Evolutionary conservation across 2,888 invertebrate species (phyloP).

Genomic region (Lepidonotus clava): DNA sequence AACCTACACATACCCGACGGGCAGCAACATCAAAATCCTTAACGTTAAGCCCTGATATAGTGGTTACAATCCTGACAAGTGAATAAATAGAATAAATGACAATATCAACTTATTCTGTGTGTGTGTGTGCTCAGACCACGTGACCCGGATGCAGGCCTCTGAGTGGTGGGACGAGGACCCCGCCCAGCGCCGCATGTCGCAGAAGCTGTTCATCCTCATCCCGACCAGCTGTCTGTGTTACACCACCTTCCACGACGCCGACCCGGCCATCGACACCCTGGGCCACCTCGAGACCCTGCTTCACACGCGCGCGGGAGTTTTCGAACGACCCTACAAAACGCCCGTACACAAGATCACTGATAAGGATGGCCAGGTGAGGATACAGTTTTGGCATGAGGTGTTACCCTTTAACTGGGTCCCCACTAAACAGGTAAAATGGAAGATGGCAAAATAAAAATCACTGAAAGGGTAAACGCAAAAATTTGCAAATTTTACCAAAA

Average conservation of each 20-base stretch:
- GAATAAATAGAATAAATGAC: too few relatives aligned
- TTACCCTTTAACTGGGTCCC: not conserved
- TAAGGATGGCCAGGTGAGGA: not conserved
- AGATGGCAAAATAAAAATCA: not conserved
- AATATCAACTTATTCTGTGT: too few relatives aligned
- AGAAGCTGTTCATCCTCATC: slow-evolving; percentile 22
- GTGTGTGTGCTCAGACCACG: slow-evolving; percentile 13
- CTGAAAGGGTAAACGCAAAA: too few relatives aligned
- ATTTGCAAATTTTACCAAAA: not conserved
- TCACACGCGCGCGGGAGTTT: not conserved
- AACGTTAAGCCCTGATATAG: too few relatives aligned
- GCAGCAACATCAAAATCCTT: too few relatives aligned
- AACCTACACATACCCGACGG: too few relatives aligned
- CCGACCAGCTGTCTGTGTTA: not conserved
- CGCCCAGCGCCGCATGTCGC: not conserved
- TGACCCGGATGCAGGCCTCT: not conserved
- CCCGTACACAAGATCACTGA: slow-evolving; percentile 14
- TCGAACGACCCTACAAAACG: slow-evolving; percentile 6
- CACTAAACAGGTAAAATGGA: not conserved
- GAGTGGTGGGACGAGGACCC: not conserved
- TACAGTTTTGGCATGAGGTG: not conserved
- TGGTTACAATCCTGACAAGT: too few relatives aligned
- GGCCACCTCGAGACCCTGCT: not conserved
- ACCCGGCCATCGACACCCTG: not conserved
- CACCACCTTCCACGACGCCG: not conserved